Conservation (phyloP, 2,113 vertebrate species). For the Zootoca vivipara region DNA sequence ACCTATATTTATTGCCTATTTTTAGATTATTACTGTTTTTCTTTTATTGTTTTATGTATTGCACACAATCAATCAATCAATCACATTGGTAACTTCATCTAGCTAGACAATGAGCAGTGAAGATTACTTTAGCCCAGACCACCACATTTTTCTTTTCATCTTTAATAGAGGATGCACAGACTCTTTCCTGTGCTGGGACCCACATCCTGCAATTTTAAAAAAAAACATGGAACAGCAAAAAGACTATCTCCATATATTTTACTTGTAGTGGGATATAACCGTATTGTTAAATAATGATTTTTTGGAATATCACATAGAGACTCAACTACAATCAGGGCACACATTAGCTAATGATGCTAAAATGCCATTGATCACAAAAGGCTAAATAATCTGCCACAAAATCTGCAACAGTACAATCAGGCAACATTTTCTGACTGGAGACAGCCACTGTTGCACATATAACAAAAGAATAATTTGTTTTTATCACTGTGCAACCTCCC, state of each 20-base stretch:
- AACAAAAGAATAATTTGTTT: not conserved
- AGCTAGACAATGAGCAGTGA: too few relatives aligned
- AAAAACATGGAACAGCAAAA: not conserved
- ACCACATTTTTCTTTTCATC: too few relatives aligned
- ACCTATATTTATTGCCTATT: too few relatives aligned
- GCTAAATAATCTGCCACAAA: not conserved
- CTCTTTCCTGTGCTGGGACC: too few relatives aligned
- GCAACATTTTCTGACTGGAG: not conserved
- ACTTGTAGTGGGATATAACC: not conserved
- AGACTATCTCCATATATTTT: not conserved
- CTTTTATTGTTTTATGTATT: too few relatives aligned
- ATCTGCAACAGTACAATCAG: not conserved
- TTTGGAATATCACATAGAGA: not conserved
- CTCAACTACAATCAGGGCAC: not conserved
- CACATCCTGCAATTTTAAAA: too few relatives aligned
- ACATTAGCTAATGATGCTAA: not conserved
- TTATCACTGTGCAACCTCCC: not conserved
- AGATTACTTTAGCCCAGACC: too few relatives aligned
- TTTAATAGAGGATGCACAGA: too few relatives aligned
- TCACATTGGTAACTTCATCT: too few relatives aligned
- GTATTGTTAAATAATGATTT: not conserved
- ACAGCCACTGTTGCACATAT: too few relatives aligned
- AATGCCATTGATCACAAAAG: not conserved
- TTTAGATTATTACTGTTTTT: too few relatives aligned
- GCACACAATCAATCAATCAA: too few relatives aligned